A percentile compares a stretch with the other conserved stretches of the same genome.
Evolutionary conservation across 2,797 vertebrate genomes (phyloP).

Genomic region (Margarornis squamiger): DNA sequence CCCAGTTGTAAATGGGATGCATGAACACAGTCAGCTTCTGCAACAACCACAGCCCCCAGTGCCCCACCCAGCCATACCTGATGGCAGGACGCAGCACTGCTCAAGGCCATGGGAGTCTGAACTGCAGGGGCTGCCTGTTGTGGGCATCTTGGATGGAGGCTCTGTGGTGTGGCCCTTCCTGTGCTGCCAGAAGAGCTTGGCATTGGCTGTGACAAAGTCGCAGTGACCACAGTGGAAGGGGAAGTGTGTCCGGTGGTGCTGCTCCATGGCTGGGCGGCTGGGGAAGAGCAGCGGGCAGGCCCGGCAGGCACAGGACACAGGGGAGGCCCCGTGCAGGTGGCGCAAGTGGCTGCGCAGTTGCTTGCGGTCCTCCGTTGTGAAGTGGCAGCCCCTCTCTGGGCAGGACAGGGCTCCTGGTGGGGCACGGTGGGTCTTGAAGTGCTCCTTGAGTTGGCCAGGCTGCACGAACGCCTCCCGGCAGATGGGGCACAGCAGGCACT

Average conservation of each 20-base stretch:
- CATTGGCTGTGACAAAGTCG: slow-evolving; percentile 76
- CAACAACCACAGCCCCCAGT: not conserved
- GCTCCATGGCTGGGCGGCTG: slow-evolving; percentile 78
- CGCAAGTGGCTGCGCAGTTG: slow-evolving; percentile 76
- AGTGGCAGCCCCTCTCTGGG: slow-evolving; percentile 73
- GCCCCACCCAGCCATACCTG: not conserved
- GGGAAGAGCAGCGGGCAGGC: slow-evolving; percentile 78
- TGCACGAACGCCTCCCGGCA: slow-evolving; percentile 74
- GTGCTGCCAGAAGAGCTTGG: slow-evolving; percentile 80
- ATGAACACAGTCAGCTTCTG: not conserved
- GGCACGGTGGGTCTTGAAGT: slow-evolving; percentile 77
- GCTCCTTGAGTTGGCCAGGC: slow-evolving; percentile 77
- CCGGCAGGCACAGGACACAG: slow-evolving; percentile 74
- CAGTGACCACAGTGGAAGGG: slow-evolving; percentile 84
- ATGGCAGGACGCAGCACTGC: not conserved
- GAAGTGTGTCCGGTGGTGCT: slow-evolving; percentile 76
- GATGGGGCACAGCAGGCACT: slow-evolving; percentile 72
- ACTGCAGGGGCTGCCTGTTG: not conserved
- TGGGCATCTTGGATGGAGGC: not conserved
- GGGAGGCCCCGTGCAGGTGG: slow-evolving; percentile 66
- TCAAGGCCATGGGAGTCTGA: fast-evolving
- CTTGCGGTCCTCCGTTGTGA: slow-evolving; percentile 68
- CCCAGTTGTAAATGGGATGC: not conserved
- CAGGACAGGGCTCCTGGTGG: slow-evolving; percentile 64
- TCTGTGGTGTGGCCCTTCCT: slow-evolving; percentile 58